Conservation (phyloP, 2,888 invertebrate species). For the Thecophora atra region DNA sequence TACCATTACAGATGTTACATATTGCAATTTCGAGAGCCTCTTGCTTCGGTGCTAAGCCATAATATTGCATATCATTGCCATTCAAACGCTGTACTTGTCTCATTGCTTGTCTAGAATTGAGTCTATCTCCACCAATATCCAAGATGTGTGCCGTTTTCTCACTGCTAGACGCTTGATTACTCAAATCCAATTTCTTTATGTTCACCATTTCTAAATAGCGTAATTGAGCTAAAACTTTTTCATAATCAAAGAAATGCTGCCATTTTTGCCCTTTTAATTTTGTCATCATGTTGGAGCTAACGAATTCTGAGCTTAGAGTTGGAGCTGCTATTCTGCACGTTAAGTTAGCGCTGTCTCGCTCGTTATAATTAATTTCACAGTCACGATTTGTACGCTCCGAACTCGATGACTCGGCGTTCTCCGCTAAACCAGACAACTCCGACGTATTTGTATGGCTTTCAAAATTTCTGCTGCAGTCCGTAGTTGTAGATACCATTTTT, state of each 20-base stretch:
- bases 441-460: not conserved
- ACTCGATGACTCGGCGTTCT: not conserved
- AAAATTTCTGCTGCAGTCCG: slow-evolving; percentile 16
- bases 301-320: not conserved
- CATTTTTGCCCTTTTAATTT: slow-evolving; percentile 59
- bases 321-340: not conserved
- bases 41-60: slow-evolving; percentile 81
- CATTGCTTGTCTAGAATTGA: slow-evolving; percentile 29
- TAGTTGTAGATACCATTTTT: slow-evolving; percentile 20
- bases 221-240: slow-evolving; percentile 58
- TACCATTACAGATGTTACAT: slow-evolving; percentile 80
- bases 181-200: slow-evolving; percentile 41
- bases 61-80: slow-evolving; percentile 76
- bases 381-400: slow-evolving; percentile 16
- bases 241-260: slow-evolving; percentile 59
- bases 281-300: slow-evolving; percentile 23
- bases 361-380: not conserved
- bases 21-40: slow-evolving; percentile 80
- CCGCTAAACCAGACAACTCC: not conserved
- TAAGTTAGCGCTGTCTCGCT: not conserved
- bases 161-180: slow-evolving; percentile 21
- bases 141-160: slow-evolving; percentile 38
- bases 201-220: slow-evolving; percentile 56
- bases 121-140: slow-evolving; percentile 28
- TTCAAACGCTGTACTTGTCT: slow-evolving; percentile 68